A percentile compares a stretch with the other conserved stretches of the same genome.
phyloP scores from a whole-genome alignment of 2,888 invertebrate genomes.

The Drosophila setosimentum region DNA sequence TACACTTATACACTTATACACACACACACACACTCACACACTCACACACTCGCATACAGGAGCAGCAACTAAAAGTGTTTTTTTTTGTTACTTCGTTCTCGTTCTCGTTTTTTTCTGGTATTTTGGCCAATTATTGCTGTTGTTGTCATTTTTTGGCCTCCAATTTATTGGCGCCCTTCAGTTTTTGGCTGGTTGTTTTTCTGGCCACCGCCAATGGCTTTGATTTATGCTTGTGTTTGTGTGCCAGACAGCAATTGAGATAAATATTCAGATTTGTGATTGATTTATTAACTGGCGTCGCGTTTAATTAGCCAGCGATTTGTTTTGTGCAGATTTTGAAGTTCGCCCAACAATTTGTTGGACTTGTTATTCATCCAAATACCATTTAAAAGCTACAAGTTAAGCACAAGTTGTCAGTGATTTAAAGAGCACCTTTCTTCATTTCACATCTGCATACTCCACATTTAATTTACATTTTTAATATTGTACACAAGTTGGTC shows the following conservation, averaged over 20 bases:
- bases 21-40: not conserved
- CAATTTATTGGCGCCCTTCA: constrained; percentile 50
- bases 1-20: constrained; percentile 7
- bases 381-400: constrained; percentile 19
- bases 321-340: constrained; percentile 12
- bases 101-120: constrained; percentile 1
- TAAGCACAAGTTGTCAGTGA: constrained; percentile 25
- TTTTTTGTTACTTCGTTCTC: constrained; percentile 1
- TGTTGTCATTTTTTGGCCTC: constrained; percentile 39
- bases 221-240: constrained; percentile 46
- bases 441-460: not conserved
- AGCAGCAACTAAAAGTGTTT: constrained; percentile 27
- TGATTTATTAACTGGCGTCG: constrained; percentile 68
- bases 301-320: constrained; percentile 58
- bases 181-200: not conserved
- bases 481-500: constrained; percentile 5
- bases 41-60: not conserved
- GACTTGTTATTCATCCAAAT: no score
- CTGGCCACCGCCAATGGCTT: not conserved
- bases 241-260: constrained; percentile 54
- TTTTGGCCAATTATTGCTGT: constrained; percentile 19
- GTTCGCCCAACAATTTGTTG: constrained; percentile 13
- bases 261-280: constrained; percentile 68
- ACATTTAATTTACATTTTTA: constrained; percentile 13
- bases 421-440: not conserved